Conservation (phyloP, 2,888 invertebrate genomes). For the Allygus modestus region DNA sequence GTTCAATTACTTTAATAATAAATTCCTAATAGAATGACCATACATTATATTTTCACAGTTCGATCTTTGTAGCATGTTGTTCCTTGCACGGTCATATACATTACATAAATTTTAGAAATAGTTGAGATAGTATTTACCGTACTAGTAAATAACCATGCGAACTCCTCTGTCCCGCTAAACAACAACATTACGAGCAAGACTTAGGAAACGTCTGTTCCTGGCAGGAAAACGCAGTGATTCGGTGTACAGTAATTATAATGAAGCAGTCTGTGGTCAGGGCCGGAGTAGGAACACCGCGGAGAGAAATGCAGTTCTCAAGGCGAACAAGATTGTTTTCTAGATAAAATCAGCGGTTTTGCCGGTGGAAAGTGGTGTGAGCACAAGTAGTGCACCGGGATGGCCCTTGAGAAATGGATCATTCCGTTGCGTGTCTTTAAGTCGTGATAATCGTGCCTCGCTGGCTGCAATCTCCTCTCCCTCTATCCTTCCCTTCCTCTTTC, state of each 20-base stretch:
- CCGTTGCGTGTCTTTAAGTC: constrained; percentile 53
- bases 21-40: no score
- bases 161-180: no score
- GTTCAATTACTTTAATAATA: no score
- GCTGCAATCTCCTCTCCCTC: constrained; percentile 34
- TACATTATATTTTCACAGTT: no score
- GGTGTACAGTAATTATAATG: background rate
- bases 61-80: no score
- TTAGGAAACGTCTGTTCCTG: no score
- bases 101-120: no score
- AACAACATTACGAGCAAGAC: no score
- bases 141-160: no score
- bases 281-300: background rate
- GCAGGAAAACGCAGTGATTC: background rate
- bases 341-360: constrained; percentile 29
- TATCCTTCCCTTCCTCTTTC: constrained; percentile 6
- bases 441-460: constrained; percentile 45
- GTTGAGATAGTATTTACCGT: no score
- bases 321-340: constrained; percentile 30
- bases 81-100: no score
- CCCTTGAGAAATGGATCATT: constrained; percentile 55
- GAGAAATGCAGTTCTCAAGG: constrained; percentile 31
- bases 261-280: background rate
- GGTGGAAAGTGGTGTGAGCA: constrained; percentile 43
- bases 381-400: constrained; percentile 57